phyloP scores from a whole-genome alignment of 2,888 invertebrate genomes.

The Leptogaster cylindrica region DNA sequence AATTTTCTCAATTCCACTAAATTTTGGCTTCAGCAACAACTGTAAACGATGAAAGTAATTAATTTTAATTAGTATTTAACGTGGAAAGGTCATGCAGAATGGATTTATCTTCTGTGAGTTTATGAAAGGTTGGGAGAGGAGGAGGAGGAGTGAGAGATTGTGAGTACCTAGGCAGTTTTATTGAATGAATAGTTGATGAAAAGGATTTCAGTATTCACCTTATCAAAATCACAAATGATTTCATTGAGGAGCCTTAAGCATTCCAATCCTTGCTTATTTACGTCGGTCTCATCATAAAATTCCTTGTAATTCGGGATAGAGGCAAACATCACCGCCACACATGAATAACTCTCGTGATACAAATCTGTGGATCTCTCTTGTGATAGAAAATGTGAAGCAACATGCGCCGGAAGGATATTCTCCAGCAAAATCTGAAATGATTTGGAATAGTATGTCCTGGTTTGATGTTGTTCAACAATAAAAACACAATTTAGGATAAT shows the following conservation, averaged over 20 bases:
- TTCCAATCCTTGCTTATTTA: constrained; percentile 94
- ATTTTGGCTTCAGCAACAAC: constrained; percentile 91
- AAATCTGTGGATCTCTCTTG: constrained; percentile 73
- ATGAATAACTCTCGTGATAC: constrained; percentile 92
- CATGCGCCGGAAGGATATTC: constrained; percentile 95
- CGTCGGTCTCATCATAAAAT: constrained; percentile 96
- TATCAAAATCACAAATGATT: constrained; percentile 98
- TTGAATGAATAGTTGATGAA: neutral
- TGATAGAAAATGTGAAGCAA: constrained; percentile 90
- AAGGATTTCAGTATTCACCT: constrained; percentile 65
- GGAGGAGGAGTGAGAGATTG: neutral
- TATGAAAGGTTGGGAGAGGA: neutral
- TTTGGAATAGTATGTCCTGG: no score
- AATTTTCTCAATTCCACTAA: constrained; percentile 96
- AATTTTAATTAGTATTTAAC: constrained; percentile 38
- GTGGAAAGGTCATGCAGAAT: neutral
- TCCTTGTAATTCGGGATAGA: constrained; percentile 98
- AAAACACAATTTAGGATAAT: no score
- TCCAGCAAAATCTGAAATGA: constrained; percentile 85
- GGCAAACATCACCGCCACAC: constrained; percentile 97
- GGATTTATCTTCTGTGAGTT: no score
- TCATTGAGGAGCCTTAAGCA: constrained; percentile 93
- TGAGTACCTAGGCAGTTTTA: neutral
- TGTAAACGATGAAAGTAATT: constrained; percentile 47
- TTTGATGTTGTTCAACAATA: no score